Evolutionary conservation across 2,888 invertebrate species (phyloP).

Genomic region (Eubasilissa splendida): DNA sequence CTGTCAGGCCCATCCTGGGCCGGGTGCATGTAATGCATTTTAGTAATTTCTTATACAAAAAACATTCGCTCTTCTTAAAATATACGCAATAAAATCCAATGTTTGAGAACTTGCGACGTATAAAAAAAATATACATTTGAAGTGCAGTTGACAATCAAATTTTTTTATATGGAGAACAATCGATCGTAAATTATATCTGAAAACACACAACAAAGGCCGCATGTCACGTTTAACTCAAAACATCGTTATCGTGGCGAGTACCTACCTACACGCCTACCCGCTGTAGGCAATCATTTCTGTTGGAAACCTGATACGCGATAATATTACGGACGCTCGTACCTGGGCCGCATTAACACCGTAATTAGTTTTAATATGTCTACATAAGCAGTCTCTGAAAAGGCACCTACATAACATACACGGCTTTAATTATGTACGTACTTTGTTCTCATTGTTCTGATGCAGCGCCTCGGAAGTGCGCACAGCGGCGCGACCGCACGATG

Average conservation of each 20-base stretch:
- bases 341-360: not conserved
- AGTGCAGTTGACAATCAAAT: conserved; percentile 42
- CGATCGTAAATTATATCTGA: conserved; percentile 52
- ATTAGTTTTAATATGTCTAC: too few species aligned
- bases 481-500: too few species aligned
- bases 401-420: too few species aligned
- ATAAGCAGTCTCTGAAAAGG: too few species aligned
- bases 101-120: conserved; percentile 27
- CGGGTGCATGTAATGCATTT: too few species aligned
- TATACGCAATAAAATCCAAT: too few species aligned
- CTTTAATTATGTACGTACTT: too few species aligned
- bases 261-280: not conserved
- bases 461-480: too few species aligned
- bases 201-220: conserved; percentile 39
- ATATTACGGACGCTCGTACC: not conserved
- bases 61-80: too few species aligned
- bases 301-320: conserved; percentile 9
- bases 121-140: conserved; percentile 9
- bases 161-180: conserved; percentile 49
- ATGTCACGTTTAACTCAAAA: conserved; percentile 47
- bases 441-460: too few species aligned
- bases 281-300: conserved; percentile 1
- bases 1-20: too few species aligned
- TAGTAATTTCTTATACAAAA: too few species aligned
- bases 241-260: conserved; percentile 31